Percentiles rank a stretch among this genome's conserved stretches.
phyloP scores from a whole-genome alignment of 2,113 vertebrate genomes.

The Myotis lucifugus region DNA sequence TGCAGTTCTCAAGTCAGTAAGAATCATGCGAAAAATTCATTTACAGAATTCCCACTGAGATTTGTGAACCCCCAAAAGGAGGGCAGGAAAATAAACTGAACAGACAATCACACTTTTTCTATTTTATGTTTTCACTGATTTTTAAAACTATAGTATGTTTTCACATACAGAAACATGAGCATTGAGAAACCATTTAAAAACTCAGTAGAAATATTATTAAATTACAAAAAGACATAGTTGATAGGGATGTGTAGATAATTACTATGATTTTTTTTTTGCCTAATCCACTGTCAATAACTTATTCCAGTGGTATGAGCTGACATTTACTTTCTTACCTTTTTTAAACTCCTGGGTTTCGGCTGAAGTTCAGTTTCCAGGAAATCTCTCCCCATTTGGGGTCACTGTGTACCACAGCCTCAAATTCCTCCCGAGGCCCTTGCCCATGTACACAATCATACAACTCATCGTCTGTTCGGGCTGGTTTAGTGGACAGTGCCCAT shows the following conservation, averaged over 20 bases:
- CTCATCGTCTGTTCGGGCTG: constrained; percentile 65
- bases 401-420: constrained; percentile 74
- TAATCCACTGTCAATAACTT: constrained; percentile 76
- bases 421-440: constrained; percentile 62
- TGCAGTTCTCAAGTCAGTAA: neutral
- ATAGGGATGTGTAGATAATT: constrained; percentile 70
- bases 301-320: constrained; percentile 70
- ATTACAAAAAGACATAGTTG: constrained; percentile 56
- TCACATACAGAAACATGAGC: constrained; percentile 32
- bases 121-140: constrained; percentile 56
- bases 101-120: constrained; percentile 41
- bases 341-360: constrained; percentile 75
- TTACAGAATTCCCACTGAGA: constrained; percentile 42
- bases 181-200: constrained; percentile 51
- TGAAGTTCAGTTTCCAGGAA: constrained; percentile 80
- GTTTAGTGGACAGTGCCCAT: constrained; percentile 69
- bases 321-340: constrained; percentile 81
- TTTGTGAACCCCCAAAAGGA: neutral
- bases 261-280: constrained; percentile 38
- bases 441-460: constrained; percentile 76
- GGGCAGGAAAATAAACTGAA: constrained; percentile 55
- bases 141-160: constrained; percentile 57
- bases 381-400: constrained; percentile 75
- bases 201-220: constrained; percentile 57
- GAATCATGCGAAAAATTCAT: neutral